Conservation (phyloP, 2,113 vertebrate genomes). For the Epinephelus moara region DNA sequence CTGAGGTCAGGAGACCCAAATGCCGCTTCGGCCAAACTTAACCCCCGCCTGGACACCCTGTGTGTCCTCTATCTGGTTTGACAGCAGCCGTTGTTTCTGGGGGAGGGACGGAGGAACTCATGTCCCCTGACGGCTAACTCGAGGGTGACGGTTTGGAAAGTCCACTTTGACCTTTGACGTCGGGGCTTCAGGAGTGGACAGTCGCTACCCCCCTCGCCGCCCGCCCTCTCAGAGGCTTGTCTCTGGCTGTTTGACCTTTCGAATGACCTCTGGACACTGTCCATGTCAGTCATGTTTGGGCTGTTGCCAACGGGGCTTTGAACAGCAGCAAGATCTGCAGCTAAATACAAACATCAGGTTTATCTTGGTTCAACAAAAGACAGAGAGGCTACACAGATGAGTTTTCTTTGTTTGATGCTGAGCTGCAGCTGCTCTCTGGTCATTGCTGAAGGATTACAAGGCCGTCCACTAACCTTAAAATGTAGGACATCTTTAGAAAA, state of each 20-base stretch:
- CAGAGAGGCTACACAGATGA: not conserved
- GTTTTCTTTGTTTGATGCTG: not conserved
- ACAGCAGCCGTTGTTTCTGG: constrained; percentile 65
- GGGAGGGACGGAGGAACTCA: constrained; percentile 40
- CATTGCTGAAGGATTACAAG: not conserved
- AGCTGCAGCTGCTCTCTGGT: constrained; percentile 1
- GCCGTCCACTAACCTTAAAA: not conserved
- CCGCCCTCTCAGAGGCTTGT: constrained; percentile 29
- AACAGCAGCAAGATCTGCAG: not conserved
- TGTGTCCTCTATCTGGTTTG: constrained; percentile 49
- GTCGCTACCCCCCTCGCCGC: not conserved
- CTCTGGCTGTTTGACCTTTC: constrained; percentile 62
- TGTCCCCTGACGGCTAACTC: constrained; percentile 66
- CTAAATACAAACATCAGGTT: not conserved
- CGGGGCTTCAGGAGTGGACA: constrained; percentile 38
- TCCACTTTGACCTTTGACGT: constrained; percentile 70
- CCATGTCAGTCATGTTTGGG: constrained; percentile 50
- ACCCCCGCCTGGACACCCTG: constrained; percentile 27
- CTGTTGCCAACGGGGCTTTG: not conserved
- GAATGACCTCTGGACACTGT: constrained; percentile 51
- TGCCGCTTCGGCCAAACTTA: constrained; percentile 38
- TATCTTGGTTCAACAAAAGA: not conserved
- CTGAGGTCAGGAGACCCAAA: constrained; percentile 46
- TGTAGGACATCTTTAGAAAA: not conserved
- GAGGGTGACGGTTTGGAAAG: constrained; percentile 72